These are phyloP conservation scores for Conger conger DNA, from an alignment of 2,113 vertebrate species.

Conservation along the genomic window DNA sequence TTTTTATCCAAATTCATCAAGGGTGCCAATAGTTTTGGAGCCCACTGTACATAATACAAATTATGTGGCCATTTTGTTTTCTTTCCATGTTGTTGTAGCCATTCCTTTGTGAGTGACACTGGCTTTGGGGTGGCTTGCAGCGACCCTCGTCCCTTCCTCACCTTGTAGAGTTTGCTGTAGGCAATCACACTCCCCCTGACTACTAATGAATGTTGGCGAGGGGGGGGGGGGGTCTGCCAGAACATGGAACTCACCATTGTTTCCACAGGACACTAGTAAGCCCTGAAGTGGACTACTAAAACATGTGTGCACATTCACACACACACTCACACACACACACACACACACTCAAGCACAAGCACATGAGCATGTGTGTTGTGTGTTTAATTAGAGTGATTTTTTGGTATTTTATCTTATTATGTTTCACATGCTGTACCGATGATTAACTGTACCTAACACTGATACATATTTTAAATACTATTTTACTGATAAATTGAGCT, in stretches of 20 bases:
- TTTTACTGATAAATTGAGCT: no score
- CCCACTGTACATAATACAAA: not conserved
- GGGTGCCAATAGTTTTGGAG: no score
- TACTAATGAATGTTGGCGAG: constrained; percentile 23
- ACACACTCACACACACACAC: no score
- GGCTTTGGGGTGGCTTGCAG: constrained; percentile 51
- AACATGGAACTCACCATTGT: not conserved
- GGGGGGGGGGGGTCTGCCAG: constrained; percentile 32
- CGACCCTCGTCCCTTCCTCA: constrained; percentile 49
- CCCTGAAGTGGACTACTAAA: not conserved
- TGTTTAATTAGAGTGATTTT: no score
- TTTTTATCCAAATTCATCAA: no score
- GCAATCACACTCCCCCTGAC: constrained; percentile 43
- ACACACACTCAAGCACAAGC: no score
- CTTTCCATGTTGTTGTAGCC: constrained; percentile 36
- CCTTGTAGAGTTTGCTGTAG: constrained; percentile 61
- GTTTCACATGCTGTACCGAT: not conserved
- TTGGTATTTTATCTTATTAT: not conserved
- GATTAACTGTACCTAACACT: not conserved
- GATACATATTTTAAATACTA: not conserved
- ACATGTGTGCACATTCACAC: no score
- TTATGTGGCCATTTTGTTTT: constrained; percentile 10
- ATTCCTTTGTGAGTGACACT: constrained; percentile 42
- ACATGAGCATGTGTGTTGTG: no score
- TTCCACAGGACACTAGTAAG: not conserved